Evolutionary conservation across 2,113 vertebrate species (phyloP).

Genomic region (Panthera leo): DNA sequence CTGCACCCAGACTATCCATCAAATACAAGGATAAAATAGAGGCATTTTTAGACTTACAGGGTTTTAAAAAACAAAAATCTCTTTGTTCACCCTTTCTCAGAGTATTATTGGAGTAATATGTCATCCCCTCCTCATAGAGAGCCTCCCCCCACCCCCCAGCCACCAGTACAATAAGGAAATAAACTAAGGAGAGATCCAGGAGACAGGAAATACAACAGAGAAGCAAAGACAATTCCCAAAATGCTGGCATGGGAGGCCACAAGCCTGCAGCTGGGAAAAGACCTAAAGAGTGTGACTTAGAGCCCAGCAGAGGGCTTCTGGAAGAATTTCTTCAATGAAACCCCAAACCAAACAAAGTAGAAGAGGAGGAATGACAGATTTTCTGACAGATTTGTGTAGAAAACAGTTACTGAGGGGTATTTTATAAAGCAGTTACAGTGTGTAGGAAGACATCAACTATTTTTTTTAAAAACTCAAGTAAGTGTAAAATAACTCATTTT

Average conservation of each 20-base stretch:
- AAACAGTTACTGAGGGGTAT: background rate
- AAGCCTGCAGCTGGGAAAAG: background rate
- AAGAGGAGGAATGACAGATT: background rate
- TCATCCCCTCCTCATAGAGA: background rate
- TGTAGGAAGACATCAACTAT: background rate
- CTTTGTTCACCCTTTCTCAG: background rate
- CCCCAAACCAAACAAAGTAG: background rate
- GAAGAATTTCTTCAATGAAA: background rate
- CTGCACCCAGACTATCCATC: background rate
- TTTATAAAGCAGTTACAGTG: background rate
- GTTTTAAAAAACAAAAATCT: background rate
- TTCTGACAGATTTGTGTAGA: background rate
- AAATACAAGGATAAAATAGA: background rate
- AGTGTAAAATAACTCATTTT: slow-evolving; percentile 3
- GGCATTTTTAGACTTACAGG: background rate
- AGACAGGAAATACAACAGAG: background rate
- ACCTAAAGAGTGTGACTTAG: background rate
- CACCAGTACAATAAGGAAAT: background rate
- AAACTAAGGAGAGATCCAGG: background rate
- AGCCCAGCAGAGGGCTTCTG: background rate
- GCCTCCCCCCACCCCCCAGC: background rate
- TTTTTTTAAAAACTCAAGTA: background rate
- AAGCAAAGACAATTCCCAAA: background rate
- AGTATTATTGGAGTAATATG: background rate
- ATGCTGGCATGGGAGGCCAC: background rate